Conservation (phyloP, 2,888 invertebrate species). For the Cabera pusaria region DNA sequence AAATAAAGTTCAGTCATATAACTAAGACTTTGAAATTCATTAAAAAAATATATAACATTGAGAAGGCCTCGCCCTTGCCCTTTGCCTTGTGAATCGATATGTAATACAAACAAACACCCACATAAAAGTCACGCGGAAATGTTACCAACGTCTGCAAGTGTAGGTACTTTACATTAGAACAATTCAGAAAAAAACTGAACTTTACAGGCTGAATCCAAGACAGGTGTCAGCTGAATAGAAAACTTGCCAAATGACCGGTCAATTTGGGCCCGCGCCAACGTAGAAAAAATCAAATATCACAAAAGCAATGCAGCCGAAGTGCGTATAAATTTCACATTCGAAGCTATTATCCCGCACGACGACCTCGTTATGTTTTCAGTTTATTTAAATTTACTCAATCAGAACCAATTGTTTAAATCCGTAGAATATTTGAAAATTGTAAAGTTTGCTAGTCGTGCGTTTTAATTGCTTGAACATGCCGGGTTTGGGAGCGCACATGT, state of each 20-base stretch:
- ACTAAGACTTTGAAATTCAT: slow-evolving; percentile 19
- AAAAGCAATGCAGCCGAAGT: slow-evolving; percentile 37
- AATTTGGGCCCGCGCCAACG: slow-evolving; percentile 63
- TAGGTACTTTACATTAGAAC: slow-evolving; percentile 1
- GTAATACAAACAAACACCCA: slow-evolving; percentile 24
- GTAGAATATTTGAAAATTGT: slow-evolving; percentile 9
- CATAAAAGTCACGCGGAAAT: slow-evolving; percentile 25
- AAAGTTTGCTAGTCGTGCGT: slow-evolving; percentile 20
- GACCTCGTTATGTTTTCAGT: slow-evolving; percentile 26
- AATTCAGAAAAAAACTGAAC: slow-evolving; percentile 36
- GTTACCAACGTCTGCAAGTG: slow-evolving; percentile 16
- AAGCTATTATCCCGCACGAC: slow-evolving; percentile 22
- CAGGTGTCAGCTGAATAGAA: slow-evolving; percentile 63
- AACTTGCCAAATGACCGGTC: slow-evolving; percentile 70
- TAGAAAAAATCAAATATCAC: slow-evolving; percentile 39
- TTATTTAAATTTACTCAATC: slow-evolving; percentile 23
- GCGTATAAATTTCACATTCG: slow-evolving; percentile 31
- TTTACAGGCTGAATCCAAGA: slow-evolving; percentile 53
- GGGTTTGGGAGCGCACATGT: slow-evolving; percentile 47
- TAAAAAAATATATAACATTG: slow-evolving; percentile 16
- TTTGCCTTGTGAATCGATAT: slow-evolving; percentile 41
- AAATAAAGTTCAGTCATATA: slow-evolving; percentile 5
- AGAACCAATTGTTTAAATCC: slow-evolving; percentile 19
- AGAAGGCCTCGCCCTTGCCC: slow-evolving; percentile 47
- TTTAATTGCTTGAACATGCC: slow-evolving; percentile 59